Percentiles rank a stretch among this genome's conserved stretches.
Evolutionary conservation across 2,797 vertebrate species (phyloP).

Genomic region (Sebastes steindachneri): DNA sequence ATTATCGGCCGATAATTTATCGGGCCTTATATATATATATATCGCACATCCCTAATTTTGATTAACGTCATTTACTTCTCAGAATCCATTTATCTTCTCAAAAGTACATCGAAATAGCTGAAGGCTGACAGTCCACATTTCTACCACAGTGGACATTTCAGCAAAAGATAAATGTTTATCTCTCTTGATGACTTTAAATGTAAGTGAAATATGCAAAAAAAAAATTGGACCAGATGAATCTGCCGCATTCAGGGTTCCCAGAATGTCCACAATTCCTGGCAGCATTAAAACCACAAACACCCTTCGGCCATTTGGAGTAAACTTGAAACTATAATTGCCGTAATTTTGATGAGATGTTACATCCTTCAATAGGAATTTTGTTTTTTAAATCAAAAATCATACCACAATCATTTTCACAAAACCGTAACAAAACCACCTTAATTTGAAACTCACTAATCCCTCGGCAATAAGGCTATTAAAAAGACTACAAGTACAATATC

Average conservation of each 20-base stretch:
- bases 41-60: neutral
- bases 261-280: neutral
- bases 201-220: neutral
- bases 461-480: slow-evolving; percentile 69
- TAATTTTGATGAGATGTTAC: neutral
- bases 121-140: neutral
- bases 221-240: neutral
- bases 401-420: slow-evolving; percentile 46
- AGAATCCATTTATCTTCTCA: neutral
- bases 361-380: neutral
- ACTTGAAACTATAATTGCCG: neutral
- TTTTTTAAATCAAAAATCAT: slow-evolving; percentile 28
- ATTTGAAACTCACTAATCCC: slow-evolving; percentile 73
- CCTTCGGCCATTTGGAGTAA: neutral
- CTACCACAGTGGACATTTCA: neutral
- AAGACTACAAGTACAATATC: slow-evolving; percentile 72
- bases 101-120: neutral
- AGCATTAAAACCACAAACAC: neutral
- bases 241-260: neutral
- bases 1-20: too few species aligned
- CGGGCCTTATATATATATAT: too few species aligned
- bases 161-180: neutral
- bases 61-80: neutral
- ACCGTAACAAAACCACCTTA: slow-evolving; percentile 50
- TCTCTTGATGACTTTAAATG: neutral